Evolutionary conservation across 2,888 invertebrate genomes (phyloP), one percentile per base, ranked within the genome.

Genomic region (Platypus cylindrus): DNA sequence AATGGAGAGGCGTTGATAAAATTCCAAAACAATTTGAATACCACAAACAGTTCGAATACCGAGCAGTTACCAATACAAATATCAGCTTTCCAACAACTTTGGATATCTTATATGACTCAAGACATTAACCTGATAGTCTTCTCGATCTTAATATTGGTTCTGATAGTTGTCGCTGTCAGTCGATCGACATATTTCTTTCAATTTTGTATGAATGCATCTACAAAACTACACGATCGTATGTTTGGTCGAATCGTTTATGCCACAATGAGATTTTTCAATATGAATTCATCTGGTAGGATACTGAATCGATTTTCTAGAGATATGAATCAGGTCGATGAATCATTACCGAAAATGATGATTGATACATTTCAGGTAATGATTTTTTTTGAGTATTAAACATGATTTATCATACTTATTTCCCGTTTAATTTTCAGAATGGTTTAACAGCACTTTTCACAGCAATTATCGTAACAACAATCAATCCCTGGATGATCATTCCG

Each of bases 251-350:
- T 79, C 3, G 66, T 75, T 12, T 59, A 68, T 23, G 67, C 73
- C 1, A 68, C 71, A 0, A 70, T 77, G 58, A 55, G 62, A 36
- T 80, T 80, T 54, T 79, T 78, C 54, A 75, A 77, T 46, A 67
- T 62, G 1, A 78, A 78, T 52, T 71, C 75, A 1, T 64, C 66
- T 2, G 68, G 69, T 9, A 57, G 66, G 17, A 68, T 78, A 35
- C 58, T 78, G 24, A 78, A 78, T 57, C 62, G 78, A 28, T 78
- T 79, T 52, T 71, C 78, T 2, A 78, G 77, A 52, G 78, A 79
- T 51, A 67, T 75, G 51, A 75, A 66, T 0, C 56, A 65, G 0
- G 60, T 68, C 4, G 68, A 69, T 48, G 68, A 68, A 45, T 33
- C 60, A 13, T 44, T 68, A 17, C 66, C 68, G 0, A 43, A 48